These are phyloP conservation scores for Drosophila micromelanica DNA, from an alignment of 1,140 invertebrate species.

Conservation along the genomic window DNA sequence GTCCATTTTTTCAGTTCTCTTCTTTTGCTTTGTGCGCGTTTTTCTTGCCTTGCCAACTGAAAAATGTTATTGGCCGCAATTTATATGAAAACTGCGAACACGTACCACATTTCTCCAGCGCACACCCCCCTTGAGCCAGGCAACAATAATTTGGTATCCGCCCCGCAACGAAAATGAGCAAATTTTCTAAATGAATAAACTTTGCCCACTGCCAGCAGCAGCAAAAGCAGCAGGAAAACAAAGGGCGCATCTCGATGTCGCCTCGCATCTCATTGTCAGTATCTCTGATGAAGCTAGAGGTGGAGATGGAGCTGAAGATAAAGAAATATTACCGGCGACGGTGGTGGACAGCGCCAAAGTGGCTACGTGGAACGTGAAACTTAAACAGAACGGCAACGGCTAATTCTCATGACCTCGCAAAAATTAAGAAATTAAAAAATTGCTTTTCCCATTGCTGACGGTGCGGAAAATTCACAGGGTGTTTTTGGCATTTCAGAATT, in stretches of 20 bases:
- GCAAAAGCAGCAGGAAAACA: conserved; percentile 40
- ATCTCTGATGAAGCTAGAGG: conserved; percentile 25
- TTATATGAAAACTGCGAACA: conserved; percentile 82
- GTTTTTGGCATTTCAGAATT: conserved; percentile 76
- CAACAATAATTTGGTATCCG: conserved; percentile 75
- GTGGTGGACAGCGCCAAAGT: conserved; percentile 48
- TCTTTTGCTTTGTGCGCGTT: conserved; percentile 74
- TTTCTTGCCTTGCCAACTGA: conserved; percentile 77
- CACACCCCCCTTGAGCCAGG: conserved; percentile 19
- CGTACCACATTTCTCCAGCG: conserved; percentile 61
- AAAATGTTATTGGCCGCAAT: conserved; percentile 82
- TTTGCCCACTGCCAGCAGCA: conserved; percentile 52
- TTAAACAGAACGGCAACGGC: conserved; percentile 32
- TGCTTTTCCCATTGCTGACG: conserved; percentile 72
- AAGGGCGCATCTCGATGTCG: conserved; percentile 38
- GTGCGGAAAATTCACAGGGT: conserved; percentile 70
- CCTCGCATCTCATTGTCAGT: conserved; percentile 53
- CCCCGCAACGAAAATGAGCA: conserved; percentile 65
- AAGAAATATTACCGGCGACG: conserved; percentile 67
- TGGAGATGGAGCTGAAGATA: conserved; percentile 45
- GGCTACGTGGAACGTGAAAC: conserved; percentile 37
- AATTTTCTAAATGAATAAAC: conserved; percentile 60
- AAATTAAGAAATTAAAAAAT: conserved; percentile 84
- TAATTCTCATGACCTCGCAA: conserved; percentile 80
- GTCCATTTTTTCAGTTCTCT: conserved; percentile 67